Percentiles rank a stretch among this genome's conserved stretches.
These are phyloP conservation scores for Eucriotettix oculatus DNA, from an alignment of 2,888 invertebrate species.

Conservation along the genomic window DNA sequence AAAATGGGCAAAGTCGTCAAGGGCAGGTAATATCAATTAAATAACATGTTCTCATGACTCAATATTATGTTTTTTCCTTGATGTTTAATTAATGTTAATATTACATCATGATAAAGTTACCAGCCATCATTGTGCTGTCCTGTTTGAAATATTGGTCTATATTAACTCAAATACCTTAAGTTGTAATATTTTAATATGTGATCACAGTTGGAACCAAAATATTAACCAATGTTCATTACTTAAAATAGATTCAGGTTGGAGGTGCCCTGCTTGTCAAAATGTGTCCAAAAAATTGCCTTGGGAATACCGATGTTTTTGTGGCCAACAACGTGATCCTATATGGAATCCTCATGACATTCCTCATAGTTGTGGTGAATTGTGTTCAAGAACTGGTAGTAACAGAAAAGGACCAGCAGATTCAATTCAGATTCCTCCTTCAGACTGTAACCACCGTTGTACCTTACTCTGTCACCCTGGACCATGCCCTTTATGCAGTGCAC, in stretches of 20 bases:
- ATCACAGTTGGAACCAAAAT: too few relatives aligned
- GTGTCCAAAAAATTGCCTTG: slow-evolving; percentile 53
- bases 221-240: too few relatives aligned
- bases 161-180: neutral
- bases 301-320: slow-evolving; percentile 83
- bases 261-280: slow-evolving; percentile 92
- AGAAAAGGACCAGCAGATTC: slow-evolving; percentile 10
- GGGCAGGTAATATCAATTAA: slow-evolving; percentile 30
- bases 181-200: too few relatives aligned
- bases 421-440: slow-evolving; percentile 9
- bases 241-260: slow-evolving; percentile 59
- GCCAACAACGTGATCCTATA: slow-evolving; percentile 56
- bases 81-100: too few relatives aligned
- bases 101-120: too few relatives aligned
- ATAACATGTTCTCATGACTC: too few relatives aligned
- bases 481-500: slow-evolving; percentile 75
- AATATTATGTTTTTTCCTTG: too few relatives aligned
- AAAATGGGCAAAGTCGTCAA: slow-evolving; percentile 80
- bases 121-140: too few relatives aligned
- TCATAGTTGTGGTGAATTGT: slow-evolving; percentile 83
- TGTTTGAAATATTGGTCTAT: too few relatives aligned
- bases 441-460: slow-evolving; percentile 42
- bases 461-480: slow-evolving; percentile 88
- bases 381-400: slow-evolving; percentile 41
- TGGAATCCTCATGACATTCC: slow-evolving; percentile 63